Percentiles rank a stretch among this genome's conserved stretches.
phyloP scores from a whole-genome alignment of 2,888 invertebrate genomes.

The Drosophila testacea region DNA sequence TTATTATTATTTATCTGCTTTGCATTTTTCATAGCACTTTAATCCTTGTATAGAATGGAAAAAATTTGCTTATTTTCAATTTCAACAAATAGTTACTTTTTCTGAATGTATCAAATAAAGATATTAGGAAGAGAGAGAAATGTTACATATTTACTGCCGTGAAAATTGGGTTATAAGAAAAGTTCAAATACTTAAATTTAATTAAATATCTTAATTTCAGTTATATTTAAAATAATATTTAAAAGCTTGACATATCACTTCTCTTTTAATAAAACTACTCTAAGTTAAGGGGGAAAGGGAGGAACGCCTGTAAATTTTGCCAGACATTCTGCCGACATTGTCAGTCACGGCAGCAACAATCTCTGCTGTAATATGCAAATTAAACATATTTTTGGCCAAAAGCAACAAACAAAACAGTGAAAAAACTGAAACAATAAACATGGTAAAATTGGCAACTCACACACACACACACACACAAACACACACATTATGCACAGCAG shows the following conservation, averaged over 20 bases:
- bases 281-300: not conserved
- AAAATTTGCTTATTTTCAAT: too few relatives aligned
- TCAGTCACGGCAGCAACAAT: constrained; percentile 13
- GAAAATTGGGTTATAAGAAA: too few relatives aligned
- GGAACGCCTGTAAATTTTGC: not conserved
- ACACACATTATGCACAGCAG: constrained; percentile 9
- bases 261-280: not conserved
- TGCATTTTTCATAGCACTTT: too few relatives aligned
- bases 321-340: constrained; percentile 35
- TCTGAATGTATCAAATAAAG: too few relatives aligned
- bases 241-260: not conserved
- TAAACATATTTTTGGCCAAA: constrained; percentile 17
- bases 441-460: constrained; percentile 57
- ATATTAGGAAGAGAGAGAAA: too few relatives aligned
- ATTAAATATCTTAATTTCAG: too few relatives aligned
- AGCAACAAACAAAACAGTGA: constrained; percentile 2
- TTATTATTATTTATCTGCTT: too few relatives aligned
- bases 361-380: constrained; percentile 36
- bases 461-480: constrained; percentile 16
- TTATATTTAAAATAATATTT: not conserved
- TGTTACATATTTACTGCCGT: too few relatives aligned
- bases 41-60: too few relatives aligned
- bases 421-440: constrained; percentile 26
- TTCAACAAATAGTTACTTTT: too few relatives aligned
- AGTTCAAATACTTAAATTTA: not conserved